phyloP scores from a whole-genome alignment of 2,888 invertebrate genomes.

The Melinaea menophilus region DNA sequence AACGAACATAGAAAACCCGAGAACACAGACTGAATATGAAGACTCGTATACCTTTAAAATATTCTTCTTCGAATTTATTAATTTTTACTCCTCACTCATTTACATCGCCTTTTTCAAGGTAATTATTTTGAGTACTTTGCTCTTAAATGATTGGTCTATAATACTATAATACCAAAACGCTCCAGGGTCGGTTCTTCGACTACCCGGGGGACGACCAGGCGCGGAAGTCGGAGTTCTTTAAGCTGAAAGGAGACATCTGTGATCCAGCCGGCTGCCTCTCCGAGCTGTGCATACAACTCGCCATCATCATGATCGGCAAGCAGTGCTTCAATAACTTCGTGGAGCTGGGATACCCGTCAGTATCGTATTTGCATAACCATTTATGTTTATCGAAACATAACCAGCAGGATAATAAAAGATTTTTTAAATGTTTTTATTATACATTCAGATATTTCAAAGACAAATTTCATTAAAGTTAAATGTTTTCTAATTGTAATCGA shows the following conservation, averaged over 20 bases:
- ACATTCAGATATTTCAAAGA: too few species aligned
- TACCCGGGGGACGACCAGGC: slow-evolving; percentile 90
- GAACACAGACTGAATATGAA: slow-evolving; percentile 98
- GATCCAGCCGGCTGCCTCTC: slow-evolving; percentile 96
- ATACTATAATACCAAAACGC: slow-evolving; percentile 4
- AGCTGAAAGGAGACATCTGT: slow-evolving; percentile 90
- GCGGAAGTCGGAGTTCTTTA: slow-evolving; percentile 84
- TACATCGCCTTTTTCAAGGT: slow-evolving; percentile 99
- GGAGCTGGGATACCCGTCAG: slow-evolving; percentile 93
- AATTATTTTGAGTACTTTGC: slow-evolving; percentile 34
- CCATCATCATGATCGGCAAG: slow-evolving; percentile 97
- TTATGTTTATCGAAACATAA: not conserved
- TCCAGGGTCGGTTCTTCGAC: slow-evolving; percentile 90
- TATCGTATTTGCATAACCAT: slow-evolving; percentile 35
- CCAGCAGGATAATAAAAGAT: not conserved
- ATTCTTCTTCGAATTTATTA: slow-evolving; percentile 98
- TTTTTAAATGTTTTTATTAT: not conserved
- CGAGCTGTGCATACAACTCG: slow-evolving; percentile 92
- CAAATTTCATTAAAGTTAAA: too few species aligned
- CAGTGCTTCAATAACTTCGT: slow-evolving; percentile 95
- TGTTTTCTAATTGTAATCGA: too few species aligned
- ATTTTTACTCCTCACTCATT: slow-evolving; percentile 98
- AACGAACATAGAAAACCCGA: slow-evolving; percentile 93
- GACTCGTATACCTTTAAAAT: slow-evolving; percentile 98
- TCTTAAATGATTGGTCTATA: too few species aligned